Evolutionary conservation across 1,140 invertebrate genomes (phyloP), one percentile per base, ranked within the genome.

Genomic region (Drosophila cardini): DNA sequence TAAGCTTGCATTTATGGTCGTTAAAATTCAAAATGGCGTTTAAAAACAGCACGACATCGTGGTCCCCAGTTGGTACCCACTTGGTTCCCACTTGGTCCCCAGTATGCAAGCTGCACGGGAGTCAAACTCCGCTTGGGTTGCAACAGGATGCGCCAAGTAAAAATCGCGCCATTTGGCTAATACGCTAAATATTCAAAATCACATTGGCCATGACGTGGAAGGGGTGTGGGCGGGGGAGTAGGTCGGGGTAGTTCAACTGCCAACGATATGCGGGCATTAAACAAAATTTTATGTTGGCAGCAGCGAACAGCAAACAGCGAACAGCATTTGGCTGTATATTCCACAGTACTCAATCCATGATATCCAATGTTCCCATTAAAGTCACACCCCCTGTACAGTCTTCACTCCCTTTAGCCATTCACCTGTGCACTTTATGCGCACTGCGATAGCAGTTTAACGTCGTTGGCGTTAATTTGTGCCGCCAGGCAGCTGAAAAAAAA

Each of bases 1-100:
- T 89, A 89, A 89, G 84, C 84, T 80, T 80, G 84, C 84, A 89
- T 89, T 89, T 89, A 89, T 89, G 84, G 85, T 89, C 84, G 84
- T 89, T 89, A 89, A 89, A 89, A 89, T 89, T 89, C 84, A 84
- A 89, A 89, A 89, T 89, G 84, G 69, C 74, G 84, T 89, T 89
- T 89, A 75, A 80, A 76, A 79, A 76, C 65, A 78, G 72, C 75
- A 78, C 58, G 75, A 61, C 60, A 16, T 58, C 38, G 46, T 38
- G 9, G 36, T 53, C 43, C 21, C 43, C 21, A 26, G 21, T 26
- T 26, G 21, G 4, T 26, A 36, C 61, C 42, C 61, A 13, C 11
- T 46, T 32, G 9, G 36, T 53, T 43, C 32, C 43, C 21, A n/a
- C n/a, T n/a, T n/a, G n/a, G n/a, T n/a, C n/a, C n/a, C n/a, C n/a